These are phyloP conservation scores for Myrmecobius fasciatus DNA, from an alignment of 2,113 vertebrate genomes.

Conservation along the genomic window DNA sequence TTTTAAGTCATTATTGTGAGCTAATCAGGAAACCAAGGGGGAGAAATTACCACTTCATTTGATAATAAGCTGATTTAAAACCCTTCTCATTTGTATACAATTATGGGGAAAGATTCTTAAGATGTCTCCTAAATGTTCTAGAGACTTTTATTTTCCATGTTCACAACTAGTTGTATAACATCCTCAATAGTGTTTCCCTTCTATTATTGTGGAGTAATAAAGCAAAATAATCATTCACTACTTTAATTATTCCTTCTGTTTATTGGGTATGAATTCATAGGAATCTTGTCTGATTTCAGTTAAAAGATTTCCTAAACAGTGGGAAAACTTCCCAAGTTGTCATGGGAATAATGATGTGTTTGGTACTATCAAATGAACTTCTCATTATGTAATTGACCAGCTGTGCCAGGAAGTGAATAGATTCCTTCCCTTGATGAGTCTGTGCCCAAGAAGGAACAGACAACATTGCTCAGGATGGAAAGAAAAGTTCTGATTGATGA, in stretches of 20 bases:
- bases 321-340: neutral
- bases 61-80: constrained; percentile 34
- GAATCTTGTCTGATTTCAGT: constrained; percentile 47
- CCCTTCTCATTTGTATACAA: constrained; percentile 48
- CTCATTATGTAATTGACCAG: neutral
- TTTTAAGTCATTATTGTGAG: neutral
- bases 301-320: neutral
- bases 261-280: constrained; percentile 46
- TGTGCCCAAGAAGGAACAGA: constrained; percentile 6
- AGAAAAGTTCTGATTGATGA: constrained; percentile 18
- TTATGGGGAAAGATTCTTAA: constrained; percentile 58
- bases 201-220: constrained; percentile 70
- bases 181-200: constrained; percentile 60
- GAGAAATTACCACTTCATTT: constrained; percentile 15
- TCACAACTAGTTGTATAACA: constrained; percentile 68
- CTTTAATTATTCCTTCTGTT: constrained; percentile 69
- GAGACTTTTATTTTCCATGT: constrained; percentile 37
- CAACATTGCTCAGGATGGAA: neutral
- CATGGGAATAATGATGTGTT: neutral
- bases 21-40: constrained; percentile 56
- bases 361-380: neutral
- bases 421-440: constrained; percentile 7
- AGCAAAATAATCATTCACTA: constrained; percentile 73
- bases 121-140: constrained; percentile 11
- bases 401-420: neutral